These are phyloP conservation scores for Mixornis gularis DNA, from an alignment of 2,113 vertebrate genomes.

Conservation along the genomic window DNA sequence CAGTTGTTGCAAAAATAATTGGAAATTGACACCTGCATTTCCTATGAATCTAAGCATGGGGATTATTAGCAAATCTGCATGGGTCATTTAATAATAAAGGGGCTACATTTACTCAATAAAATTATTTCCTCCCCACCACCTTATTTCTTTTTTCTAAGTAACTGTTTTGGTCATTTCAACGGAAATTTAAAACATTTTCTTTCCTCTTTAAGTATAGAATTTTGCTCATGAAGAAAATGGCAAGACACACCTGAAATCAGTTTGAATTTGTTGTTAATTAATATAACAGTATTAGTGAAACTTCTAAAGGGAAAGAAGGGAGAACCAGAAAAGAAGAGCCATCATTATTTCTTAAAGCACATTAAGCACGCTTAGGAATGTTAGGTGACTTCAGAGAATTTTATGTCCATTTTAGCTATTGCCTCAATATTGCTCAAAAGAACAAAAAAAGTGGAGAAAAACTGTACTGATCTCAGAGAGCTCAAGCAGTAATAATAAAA, in stretches of 20 bases:
- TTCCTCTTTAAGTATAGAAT: neutral
- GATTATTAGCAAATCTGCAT: neutral
- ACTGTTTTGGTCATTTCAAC: neutral
- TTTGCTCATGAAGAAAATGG: neutral
- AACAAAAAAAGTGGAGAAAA: neutral
- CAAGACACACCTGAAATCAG: neutral
- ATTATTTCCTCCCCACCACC: rapidly evolving
- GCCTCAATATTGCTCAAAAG: neutral
- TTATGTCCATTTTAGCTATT: neutral
- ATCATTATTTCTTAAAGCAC: neutral
- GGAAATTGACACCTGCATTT: constrained; percentile 16
- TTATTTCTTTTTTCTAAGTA: neutral
- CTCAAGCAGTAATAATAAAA: neutral
- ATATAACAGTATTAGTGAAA: neutral
- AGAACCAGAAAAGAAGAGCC: neutral
- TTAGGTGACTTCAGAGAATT: neutral
- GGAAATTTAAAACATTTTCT: neutral
- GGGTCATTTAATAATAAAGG: neutral
- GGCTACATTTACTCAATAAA: neutral
- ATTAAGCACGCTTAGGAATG: neutral
- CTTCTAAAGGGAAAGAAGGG: neutral
- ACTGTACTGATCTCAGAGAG: neutral
- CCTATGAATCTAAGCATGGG: neutral
- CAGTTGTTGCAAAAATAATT: neutral
- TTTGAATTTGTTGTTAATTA: neutral